Evolutionary conservation across 1,140 invertebrate genomes (phyloP).

Genomic region (Heliconius hewitsoni): DNA sequence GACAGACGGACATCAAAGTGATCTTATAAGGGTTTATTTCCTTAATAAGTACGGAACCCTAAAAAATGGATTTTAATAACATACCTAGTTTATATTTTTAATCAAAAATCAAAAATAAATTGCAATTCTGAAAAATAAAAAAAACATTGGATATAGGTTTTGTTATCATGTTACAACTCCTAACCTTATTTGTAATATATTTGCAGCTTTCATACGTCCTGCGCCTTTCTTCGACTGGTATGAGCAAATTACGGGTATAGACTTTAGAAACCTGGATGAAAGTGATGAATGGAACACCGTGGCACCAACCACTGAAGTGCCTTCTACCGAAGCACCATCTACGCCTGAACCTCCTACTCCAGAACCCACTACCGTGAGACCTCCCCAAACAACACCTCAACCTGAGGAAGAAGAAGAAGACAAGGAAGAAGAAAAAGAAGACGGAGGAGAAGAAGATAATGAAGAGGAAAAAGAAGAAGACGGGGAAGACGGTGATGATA

Average conservation of each 20-base stretch:
- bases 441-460: constrained; percentile 12
- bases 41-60: too few relatives aligned
- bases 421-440: constrained; percentile 41
- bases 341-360: constrained; percentile 31
- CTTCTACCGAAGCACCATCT: constrained; percentile 14
- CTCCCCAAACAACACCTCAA: not conserved
- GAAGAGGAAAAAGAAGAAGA: constrained; percentile 44
- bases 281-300: constrained; percentile 38
- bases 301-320: constrained; percentile 20
- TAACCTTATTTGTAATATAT: not conserved
- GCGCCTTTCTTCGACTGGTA: constrained; percentile 65
- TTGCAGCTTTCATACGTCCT: constrained; percentile 60
- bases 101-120: not conserved
- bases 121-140: not conserved
- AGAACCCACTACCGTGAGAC: constrained; percentile 30
- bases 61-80: too few relatives aligned
- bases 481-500: constrained; percentile 50
- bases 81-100: too few relatives aligned
- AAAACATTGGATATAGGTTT: not conserved
- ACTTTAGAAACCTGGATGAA: constrained; percentile 60
- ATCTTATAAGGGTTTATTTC: too few relatives aligned
- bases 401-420: constrained; percentile 11
- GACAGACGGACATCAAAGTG: too few relatives aligned
- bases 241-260: constrained; percentile 52
- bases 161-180: not conserved